These are phyloP conservation scores for Remorina albescens DNA, from an alignment of 2,797 vertebrate species.

Conservation along the genomic window DNA sequence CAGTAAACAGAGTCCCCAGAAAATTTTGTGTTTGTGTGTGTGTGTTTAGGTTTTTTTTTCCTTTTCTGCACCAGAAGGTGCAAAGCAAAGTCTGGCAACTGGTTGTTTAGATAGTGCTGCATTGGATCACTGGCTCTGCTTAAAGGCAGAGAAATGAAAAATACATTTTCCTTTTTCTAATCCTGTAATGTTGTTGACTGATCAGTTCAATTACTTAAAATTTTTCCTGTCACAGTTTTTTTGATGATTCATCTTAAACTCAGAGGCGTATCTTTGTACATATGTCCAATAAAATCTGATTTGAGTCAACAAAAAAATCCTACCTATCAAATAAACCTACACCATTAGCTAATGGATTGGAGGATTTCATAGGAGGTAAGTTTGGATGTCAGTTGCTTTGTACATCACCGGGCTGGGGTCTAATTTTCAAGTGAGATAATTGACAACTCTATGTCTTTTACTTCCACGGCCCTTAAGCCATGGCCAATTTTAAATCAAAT, in stretches of 20 bases:
- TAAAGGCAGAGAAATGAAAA: background rate
- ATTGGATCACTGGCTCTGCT: background rate
- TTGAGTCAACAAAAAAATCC: background rate
- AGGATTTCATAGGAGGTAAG: background rate
- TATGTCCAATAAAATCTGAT: background rate
- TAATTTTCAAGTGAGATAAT: slow-evolving; percentile 4
- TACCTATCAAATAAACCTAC: background rate
- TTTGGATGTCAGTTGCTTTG: background rate
- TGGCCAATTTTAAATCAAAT: background rate
- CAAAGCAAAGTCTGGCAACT: slow-evolving; percentile 32
- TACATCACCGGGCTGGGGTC: background rate
- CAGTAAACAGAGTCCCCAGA: slow-evolving; percentile 21
- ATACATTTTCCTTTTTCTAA: background rate
- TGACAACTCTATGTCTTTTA: background rate
- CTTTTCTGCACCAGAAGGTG: slow-evolving; percentile 22
- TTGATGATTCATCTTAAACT: background rate
- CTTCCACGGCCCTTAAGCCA: background rate
- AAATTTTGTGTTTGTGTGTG: no score
- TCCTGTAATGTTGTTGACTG: background rate
- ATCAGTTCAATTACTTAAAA: background rate
- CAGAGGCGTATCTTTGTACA: background rate
- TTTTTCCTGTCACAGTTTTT: background rate
- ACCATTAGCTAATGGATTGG: background rate
- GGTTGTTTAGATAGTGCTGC: slow-evolving; percentile 7
- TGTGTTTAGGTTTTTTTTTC: no score